phyloP scores from a whole-genome alignment of 1,140 invertebrate genomes.

The Glossosoma conforme region DNA sequence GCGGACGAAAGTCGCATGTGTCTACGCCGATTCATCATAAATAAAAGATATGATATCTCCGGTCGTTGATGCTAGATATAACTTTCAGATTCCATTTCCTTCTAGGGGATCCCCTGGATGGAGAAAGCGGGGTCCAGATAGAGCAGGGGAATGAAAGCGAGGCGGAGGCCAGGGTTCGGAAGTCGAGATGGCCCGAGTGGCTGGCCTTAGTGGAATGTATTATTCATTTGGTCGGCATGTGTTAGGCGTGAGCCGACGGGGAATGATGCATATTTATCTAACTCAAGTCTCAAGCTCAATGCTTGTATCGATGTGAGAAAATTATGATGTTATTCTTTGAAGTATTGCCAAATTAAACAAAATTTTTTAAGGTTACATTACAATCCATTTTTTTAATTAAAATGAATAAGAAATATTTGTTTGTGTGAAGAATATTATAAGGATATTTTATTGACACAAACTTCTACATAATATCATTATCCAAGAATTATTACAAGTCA shows the following conservation, averaged over 20 bases:
- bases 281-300: too few species aligned
- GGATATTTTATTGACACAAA: too few species aligned
- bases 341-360: too few species aligned
- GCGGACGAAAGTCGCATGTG: conserved; percentile 1
- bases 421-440: too few species aligned
- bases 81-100: conserved; percentile 19
- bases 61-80: conserved; percentile 9
- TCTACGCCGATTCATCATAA: conserved; percentile 16
- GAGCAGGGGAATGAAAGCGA: not conserved
- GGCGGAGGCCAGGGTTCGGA: not conserved
- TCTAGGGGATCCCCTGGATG: not conserved
- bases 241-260: not conserved
- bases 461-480: too few species aligned
- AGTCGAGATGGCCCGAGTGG: not conserved
- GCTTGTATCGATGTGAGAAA: too few species aligned
- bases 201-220: too few species aligned
- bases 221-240: not conserved
- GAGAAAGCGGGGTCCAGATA: not conserved
- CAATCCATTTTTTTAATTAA: too few species aligned
- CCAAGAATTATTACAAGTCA: too few species aligned
- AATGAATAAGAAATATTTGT: too few species aligned
- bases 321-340: too few species aligned
- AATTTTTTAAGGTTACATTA: too few species aligned
- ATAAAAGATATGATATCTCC: conserved; percentile 18
- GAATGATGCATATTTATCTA: not conserved